Conservation (phyloP, 2,888 invertebrate species). For the Drosophila kambysellisi region DNA sequence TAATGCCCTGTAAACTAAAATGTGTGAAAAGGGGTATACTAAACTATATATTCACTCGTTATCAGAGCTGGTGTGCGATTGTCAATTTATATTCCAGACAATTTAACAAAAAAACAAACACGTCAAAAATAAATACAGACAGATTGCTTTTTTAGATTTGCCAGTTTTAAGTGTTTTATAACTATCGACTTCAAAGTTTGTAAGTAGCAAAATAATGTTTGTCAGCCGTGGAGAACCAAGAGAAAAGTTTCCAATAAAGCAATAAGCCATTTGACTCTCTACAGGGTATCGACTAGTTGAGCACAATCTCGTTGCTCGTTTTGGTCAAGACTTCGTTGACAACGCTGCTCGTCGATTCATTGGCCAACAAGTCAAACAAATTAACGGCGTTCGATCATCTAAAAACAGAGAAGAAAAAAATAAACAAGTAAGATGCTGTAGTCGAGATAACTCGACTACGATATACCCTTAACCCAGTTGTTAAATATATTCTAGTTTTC, state of each 20-base stretch:
- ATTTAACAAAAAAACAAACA: neutral
- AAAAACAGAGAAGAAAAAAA: constrained; percentile 21
- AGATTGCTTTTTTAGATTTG: neutral
- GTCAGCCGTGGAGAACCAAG: neutral
- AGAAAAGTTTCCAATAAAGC: neutral
- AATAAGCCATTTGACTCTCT: neutral
- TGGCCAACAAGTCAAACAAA: constrained; percentile 71
- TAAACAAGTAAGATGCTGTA: no score
- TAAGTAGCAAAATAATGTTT: neutral
- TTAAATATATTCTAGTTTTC: no score
- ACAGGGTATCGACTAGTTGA: neutral
- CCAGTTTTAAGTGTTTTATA: neutral
- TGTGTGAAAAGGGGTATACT: neutral
- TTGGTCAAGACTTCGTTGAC: constrained; percentile 30
- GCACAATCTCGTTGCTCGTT: neutral
- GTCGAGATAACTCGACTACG: no score
- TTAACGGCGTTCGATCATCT: constrained; percentile 64
- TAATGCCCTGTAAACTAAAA: neutral
- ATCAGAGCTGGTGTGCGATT: no score
- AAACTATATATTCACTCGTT: neutral
- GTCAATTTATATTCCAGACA: neutral
- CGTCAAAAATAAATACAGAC: no score
- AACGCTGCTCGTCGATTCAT: constrained; percentile 20
- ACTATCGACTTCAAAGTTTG: neutral
- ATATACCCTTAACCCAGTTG: no score